phyloP scores from a whole-genome alignment of 2,113 vertebrate species.

The Nanger granti region DNA sequence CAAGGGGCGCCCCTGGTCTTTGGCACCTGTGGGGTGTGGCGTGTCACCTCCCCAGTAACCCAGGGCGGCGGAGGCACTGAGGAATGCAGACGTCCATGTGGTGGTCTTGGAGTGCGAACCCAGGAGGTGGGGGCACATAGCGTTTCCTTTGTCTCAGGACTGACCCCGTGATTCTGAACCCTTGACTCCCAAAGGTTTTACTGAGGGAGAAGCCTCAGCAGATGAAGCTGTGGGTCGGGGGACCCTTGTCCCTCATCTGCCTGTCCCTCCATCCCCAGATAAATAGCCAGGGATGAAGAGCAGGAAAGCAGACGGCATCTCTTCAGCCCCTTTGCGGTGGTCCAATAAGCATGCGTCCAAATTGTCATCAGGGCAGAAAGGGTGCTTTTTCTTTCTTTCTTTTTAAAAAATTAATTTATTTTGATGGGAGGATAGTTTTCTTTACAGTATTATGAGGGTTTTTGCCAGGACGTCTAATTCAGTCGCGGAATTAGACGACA shows the following conservation, averaged over 20 bases:
- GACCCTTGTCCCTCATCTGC: fast-evolving
- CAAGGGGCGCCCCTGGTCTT: neutral
- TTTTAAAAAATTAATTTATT: neutral
- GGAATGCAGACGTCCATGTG: fast-evolving
- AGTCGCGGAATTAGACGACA: fast-evolving
- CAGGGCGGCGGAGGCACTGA: neutral
- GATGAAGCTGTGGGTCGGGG: neutral
- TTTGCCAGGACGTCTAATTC: neutral
- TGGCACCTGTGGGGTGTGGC: fast-evolving
- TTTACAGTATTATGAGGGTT: neutral
- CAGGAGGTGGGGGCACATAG: fast-evolving
- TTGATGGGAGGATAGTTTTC: neutral
- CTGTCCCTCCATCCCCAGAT: neutral
- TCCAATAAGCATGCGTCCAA: fast-evolving
- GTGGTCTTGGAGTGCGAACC: neutral
- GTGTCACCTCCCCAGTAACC: neutral
- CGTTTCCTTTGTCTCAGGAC: fast-evolving
- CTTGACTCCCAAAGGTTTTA: neutral
- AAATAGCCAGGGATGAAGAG: fast-evolving
- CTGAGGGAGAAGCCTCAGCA: neutral
- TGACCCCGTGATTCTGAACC: neutral
- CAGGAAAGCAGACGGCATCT: fast-evolving
- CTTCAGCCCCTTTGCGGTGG: fast-evolving
- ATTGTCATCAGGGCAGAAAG: fast-evolving
- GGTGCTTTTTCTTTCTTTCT: neutral